Percentiles rank a stretch among this genome's conserved stretches.
Evolutionary conservation across 2,888 invertebrate species (phyloP).

Genomic region (Eugnorisma glareosa): DNA sequence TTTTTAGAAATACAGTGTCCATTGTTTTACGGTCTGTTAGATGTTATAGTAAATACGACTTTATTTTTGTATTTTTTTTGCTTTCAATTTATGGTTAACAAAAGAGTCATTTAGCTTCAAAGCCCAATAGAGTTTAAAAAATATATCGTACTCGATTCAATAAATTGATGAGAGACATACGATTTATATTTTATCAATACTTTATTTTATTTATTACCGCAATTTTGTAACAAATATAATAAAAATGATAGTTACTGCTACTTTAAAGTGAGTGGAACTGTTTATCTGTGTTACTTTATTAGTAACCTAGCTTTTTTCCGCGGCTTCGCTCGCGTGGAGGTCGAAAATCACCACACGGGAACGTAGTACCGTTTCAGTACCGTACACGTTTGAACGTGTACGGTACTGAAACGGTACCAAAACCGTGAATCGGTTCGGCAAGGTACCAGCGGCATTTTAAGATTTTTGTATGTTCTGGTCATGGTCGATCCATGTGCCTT

Average conservation of each 20-base stretch:
- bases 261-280: background rate
- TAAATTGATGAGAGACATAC: background rate
- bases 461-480: background rate
- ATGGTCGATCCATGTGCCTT: background rate
- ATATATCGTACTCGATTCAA: background rate
- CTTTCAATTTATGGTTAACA: background rate
- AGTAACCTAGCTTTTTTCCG: background rate
- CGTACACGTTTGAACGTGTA: too few relatives aligned
- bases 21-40: background rate
- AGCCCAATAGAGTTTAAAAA: background rate
- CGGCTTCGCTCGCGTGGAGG: background rate
- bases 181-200: background rate
- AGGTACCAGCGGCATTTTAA: background rate
- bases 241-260: slow-evolving; percentile 5
- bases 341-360: background rate
- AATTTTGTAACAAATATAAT: background rate
- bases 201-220: slow-evolving; percentile 1
- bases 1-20: background rate
- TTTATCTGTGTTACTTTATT: slow-evolving; percentile 31
- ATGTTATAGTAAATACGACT: background rate
- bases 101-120: background rate
- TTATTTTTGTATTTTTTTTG: background rate
- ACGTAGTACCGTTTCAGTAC: too few relatives aligned
- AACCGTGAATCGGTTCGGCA: too few relatives aligned
- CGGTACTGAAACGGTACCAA: too few relatives aligned